Evolutionary conservation across 2,113 vertebrate genomes (phyloP).

Genomic region (Corythornis cristatus): DNA sequence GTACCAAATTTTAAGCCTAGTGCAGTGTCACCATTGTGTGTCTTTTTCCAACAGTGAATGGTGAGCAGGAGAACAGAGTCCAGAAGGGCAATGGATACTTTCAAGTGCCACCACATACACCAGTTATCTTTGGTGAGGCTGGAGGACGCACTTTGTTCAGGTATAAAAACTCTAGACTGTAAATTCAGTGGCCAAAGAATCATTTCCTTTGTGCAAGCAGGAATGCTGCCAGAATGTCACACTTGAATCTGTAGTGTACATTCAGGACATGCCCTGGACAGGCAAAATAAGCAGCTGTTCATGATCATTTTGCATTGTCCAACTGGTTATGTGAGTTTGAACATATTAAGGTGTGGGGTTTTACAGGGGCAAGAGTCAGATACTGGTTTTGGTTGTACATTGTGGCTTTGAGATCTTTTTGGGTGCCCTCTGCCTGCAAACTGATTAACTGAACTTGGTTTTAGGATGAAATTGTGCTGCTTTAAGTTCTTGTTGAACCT

Average conservation of each 20-base stretch:
- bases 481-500: not conserved
- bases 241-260: not conserved
- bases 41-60: conserved; percentile 83
- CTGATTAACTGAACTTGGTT: not conserved
- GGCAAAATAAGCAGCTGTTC: not conserved
- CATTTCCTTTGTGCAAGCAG: not conserved
- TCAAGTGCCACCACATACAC: conserved; percentile 98
- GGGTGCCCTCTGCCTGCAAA: not conserved
- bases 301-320: not conserved
- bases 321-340: not conserved
- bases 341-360: not conserved
- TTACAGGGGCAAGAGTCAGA: not conserved
- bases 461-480: not conserved
- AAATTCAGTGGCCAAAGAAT: not conserved
- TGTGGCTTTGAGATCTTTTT: not conserved
- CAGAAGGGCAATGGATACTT: conserved; percentile 99
- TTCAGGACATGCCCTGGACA: not conserved
- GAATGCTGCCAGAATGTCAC: not conserved
- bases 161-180: conserved; percentile 60
- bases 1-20: not conserved
- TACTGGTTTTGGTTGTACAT: not conserved
- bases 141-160: conserved; percentile 96
- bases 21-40: not conserved
- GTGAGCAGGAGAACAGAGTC: conserved; percentile 92
- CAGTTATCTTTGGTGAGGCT: conserved; percentile 97